Evolutionary conservation across 1,140 invertebrate species (phyloP).

Genomic region (Gerris buenoi): DNA sequence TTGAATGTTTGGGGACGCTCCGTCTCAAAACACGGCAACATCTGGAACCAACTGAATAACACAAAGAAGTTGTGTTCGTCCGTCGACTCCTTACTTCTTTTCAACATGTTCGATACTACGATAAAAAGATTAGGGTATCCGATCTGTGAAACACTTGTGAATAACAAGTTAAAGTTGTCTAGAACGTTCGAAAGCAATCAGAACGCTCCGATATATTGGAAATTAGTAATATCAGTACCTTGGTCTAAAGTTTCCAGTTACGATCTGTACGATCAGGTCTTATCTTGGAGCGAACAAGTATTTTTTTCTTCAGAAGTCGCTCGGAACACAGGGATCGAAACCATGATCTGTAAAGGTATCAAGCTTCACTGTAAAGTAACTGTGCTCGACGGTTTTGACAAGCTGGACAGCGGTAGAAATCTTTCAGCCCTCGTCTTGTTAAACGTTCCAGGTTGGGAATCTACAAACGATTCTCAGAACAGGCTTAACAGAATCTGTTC

Average conservation of each 20-base stretch:
- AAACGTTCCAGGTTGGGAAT: conserved; percentile 13
- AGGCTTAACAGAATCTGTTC: conserved; percentile 7
- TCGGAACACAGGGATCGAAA: conserved; percentile 2
- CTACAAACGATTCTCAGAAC: neutral
- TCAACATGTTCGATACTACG: conserved; percentile 11
- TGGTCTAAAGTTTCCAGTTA: conserved; percentile 4
- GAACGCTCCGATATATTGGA: conserved; percentile 9
- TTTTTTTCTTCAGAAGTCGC: conserved; percentile 5
- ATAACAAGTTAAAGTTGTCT: neutral
- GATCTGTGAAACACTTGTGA: neutral
- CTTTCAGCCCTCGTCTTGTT: conserved; percentile 15
- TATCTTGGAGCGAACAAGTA: conserved; percentile 10
- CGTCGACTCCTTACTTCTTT: conserved; percentile 11
- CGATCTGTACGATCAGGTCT: conserved; percentile 7
- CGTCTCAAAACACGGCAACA: neutral
- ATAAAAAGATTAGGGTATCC: conserved; percentile 10
- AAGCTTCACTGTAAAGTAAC: neutral
- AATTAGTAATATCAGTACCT: conserved; percentile 15
- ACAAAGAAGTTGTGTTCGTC: conserved; percentile 11
- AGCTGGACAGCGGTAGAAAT: conserved; percentile 6
- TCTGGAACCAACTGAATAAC: conserved; percentile 10
- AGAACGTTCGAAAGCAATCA: neutral
- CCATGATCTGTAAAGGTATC: conserved; percentile 10
- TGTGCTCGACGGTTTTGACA: conserved; percentile 8
- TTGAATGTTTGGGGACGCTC: conserved; percentile 15